Base-by-base conservation (phyloP, 64 coral and sea anemone genomes). In the Platygyra sinensis region DNA sequence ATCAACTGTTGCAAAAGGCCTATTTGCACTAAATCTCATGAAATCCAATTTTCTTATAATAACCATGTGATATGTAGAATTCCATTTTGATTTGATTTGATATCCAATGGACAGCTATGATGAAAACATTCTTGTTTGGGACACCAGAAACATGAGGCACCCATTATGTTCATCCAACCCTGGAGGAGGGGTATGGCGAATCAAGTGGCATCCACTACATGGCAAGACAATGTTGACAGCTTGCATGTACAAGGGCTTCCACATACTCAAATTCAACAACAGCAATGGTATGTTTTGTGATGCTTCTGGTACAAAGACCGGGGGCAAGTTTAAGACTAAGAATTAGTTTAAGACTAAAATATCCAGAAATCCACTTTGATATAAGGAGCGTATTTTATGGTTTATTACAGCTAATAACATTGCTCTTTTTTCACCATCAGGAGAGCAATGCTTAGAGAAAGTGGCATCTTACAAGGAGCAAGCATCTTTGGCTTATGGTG, bases 141-240 rank as follows among this genome's bases (percentile, higher is more conserved):
- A 99, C 51, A 91, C 76, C 63, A 90, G 97, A 89, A 75, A 74
- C 46, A 95, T 91, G 89, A 99, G 69, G 60, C 62, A 74, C 54
- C 93, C 97, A 30, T 82, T 98, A 62, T 90, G 90, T 42, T 92
- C 87, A 60, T 86, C 78, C 33, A 42, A 78, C 22, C 93, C 94
- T 74, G 96, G 94, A 3, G 96, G 93, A 74, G 96, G 96, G 30
- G 94, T 98, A 10, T 98, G 96, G 96, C 63, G 96, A 27, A 93
- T 98, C 62, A 98, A 98, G 62, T 98, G 96, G 96, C 93, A 98
- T 84, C 96, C 96, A 77, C 16, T 25, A 29, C 92, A 78, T 57
- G 87, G 93, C 28, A 36, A 95, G 52, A 78, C 87, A 61, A 95
- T 98, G 55, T 79, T 98, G 42, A 95, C 96, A 24, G 96, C 96